Evolutionary conservation across 2,888 invertebrate species (phyloP), one percentile per base, ranked within the genome.

Genomic region (Cheilosia pagana): DNA sequence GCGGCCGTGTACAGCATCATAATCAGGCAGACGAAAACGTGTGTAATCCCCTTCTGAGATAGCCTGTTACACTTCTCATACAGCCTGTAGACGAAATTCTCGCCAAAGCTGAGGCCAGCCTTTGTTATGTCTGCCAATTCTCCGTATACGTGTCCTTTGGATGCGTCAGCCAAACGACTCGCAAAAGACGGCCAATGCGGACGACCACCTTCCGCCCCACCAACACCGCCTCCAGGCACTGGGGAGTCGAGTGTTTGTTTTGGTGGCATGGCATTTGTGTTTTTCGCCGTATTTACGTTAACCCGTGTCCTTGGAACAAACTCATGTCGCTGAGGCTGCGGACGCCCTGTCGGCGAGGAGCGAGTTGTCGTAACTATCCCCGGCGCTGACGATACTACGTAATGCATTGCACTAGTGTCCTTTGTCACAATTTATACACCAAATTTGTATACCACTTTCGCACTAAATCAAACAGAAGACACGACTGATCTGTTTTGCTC

Each of bases 1-100:
- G 95, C 94, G 77, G 96, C 92, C 88, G 96, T 97, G 91, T 97
- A 98, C 67, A 95, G 91, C 75, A 95, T 92, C 82, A 98, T 94
- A 87, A 97, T 94, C 88, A 96, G 90, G 88, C 96, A 94, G 88
- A 98, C 93, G 91, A 97, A 97, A 83, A 97, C 94, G 92, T 97
- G 97, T 48, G 97, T 97, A 90, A 97, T 97, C 97, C 97, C 97
- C 89, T 94, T 94, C 88, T 94, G 95, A 1, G 97, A 97, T 92
- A 95, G 94, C 67, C 94, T 92, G 89, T 95, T 94, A 85, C 96
- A 93, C 92, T 95, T 96, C 87, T 95, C 95, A 90, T 96, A 96
- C 81, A 96, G 92, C 94, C 96, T 96, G 88, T 95, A 95, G 0
- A 96, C 96, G 76, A 94, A 94, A 90, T 96, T 96, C 91, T 97